Evolutionary conservation across 2,113 vertebrate species (phyloP).

Genomic region (Lophura nycthemera): DNA sequence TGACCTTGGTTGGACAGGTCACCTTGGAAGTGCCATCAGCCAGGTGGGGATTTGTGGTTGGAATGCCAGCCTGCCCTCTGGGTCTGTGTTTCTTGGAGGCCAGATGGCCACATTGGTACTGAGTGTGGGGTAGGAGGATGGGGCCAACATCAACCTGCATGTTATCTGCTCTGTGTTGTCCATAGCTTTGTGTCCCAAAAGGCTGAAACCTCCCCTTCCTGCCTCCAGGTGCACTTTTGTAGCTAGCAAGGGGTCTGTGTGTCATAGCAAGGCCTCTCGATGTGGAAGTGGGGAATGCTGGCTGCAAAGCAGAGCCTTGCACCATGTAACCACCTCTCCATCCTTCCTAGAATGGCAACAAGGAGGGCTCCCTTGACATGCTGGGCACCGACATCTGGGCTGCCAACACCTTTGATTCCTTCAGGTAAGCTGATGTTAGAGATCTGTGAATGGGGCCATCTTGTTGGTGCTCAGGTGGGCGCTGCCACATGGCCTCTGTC

Average conservation of each 20-base stretch:
- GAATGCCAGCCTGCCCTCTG: background rate
- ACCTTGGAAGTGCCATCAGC: background rate
- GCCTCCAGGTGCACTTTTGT: accelerated
- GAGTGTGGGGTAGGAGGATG: accelerated
- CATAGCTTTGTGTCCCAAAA: background rate
- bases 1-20: background rate
- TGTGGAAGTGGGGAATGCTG: background rate
- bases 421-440: constrained; percentile 80
- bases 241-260: background rate
- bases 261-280: background rate
- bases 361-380: constrained; percentile 90
- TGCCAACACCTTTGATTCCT: constrained; percentile 93
- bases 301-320: background rate
- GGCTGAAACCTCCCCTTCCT: background rate
- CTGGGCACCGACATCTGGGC: constrained; percentile 98
- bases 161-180: background rate
- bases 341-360: constrained; percentile 90
- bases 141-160: background rate
- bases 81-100: background rate
- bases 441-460: accelerated
- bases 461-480: background rate
- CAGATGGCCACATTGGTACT: background rate
- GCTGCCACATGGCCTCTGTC: accelerated
- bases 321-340: background rate
- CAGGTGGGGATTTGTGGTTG: background rate